Evolutionary conservation across 1,140 invertebrate genomes (phyloP).

Genomic region (Harlomillsia oculata): DNA sequence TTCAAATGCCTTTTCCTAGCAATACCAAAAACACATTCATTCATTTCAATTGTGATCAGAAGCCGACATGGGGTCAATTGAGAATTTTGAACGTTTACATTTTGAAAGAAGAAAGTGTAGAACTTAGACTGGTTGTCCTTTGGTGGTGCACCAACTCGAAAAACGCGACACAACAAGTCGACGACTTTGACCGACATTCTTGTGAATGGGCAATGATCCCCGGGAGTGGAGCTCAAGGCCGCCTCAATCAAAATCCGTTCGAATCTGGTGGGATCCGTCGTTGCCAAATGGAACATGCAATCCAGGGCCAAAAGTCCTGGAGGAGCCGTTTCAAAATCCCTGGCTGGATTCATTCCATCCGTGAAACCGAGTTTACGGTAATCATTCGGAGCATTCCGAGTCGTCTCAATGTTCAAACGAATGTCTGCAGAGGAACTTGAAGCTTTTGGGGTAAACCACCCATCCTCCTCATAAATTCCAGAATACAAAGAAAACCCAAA

Average conservation of each 20-base stretch:
- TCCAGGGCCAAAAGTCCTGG: constrained; percentile 86
- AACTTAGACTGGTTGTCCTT: constrained; percentile 79
- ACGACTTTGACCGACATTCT: constrained; percentile 83
- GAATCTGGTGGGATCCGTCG: constrained; percentile 78
- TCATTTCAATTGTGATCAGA: too few species aligned
- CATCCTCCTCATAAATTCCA: too few species aligned
- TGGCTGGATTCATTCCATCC: constrained; percentile 80
- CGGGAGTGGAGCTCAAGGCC: constrained; percentile 80
- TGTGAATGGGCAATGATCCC: constrained; percentile 94
- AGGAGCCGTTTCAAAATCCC: constrained; percentile 79
- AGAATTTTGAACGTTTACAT: too few species aligned
- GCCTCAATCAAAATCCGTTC: constrained; percentile 91
- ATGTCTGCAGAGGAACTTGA: constrained; percentile 42
- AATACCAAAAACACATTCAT: too few species aligned
- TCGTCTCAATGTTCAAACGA: constrained; percentile 15
- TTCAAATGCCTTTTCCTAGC: constrained; percentile 76
- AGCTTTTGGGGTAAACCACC: too few species aligned
- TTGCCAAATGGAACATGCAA: constrained; percentile 86
- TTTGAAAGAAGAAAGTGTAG: constrained; percentile 89
- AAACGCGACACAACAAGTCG: constrained; percentile 76
- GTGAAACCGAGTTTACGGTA: constrained; percentile 91
- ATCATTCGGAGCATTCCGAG: constrained; percentile 50
- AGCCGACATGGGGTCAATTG: too few species aligned
- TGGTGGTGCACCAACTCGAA: constrained; percentile 79
- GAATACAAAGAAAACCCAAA: constrained; percentile 56